Conservation (phyloP, 2,888 invertebrate genomes). For the Aromia moschata region DNA sequence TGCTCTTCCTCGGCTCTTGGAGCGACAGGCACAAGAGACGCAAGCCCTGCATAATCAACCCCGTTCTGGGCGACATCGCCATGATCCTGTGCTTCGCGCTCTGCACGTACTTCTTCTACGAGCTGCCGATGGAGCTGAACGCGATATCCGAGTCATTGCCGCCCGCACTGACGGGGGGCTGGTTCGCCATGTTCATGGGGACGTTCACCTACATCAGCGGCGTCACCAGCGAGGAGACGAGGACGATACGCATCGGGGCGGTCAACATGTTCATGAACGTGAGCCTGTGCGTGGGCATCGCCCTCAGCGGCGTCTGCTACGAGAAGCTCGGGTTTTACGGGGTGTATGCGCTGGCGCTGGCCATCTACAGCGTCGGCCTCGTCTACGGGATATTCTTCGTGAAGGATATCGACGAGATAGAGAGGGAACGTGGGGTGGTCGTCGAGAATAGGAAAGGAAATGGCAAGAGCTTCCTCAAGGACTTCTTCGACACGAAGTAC, state of each 20-base stretch:
- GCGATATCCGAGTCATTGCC: slow-evolving; percentile 67
- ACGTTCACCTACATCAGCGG: slow-evolving; percentile 71
- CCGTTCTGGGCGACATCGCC: slow-evolving; percentile 66
- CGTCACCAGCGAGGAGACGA: slow-evolving; percentile 65
- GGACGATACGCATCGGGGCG: slow-evolving; percentile 70
- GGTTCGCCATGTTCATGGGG: slow-evolving; percentile 68
- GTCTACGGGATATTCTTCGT: slow-evolving; percentile 63
- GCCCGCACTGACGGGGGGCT: slow-evolving; percentile 67
- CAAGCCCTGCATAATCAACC: slow-evolving; percentile 68
- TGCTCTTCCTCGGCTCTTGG: slow-evolving; percentile 70
- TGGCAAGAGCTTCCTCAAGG: slow-evolving; percentile 44
- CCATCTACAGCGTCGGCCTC: slow-evolving; percentile 63
- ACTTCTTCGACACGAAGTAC: slow-evolving; percentile 62
- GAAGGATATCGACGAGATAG: slow-evolving; percentile 38
- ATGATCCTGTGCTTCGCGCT: slow-evolving; percentile 65
- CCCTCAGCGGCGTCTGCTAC: slow-evolving; percentile 65
- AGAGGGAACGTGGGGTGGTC: slow-evolving; percentile 14
- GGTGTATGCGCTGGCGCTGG: slow-evolving; percentile 64
- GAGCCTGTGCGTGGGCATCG: slow-evolving; percentile 64
- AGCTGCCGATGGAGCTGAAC: slow-evolving; percentile 66
- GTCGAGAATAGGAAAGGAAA: slow-evolving; percentile 29
- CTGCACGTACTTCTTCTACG: slow-evolving; percentile 67
- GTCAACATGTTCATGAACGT: slow-evolving; percentile 63
- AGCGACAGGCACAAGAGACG: slow-evolving; percentile 68
- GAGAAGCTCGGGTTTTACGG: slow-evolving; percentile 65